Conservation (phyloP, 2,797 vertebrate species). For the Hydrocynus forskahlii region DNA sequence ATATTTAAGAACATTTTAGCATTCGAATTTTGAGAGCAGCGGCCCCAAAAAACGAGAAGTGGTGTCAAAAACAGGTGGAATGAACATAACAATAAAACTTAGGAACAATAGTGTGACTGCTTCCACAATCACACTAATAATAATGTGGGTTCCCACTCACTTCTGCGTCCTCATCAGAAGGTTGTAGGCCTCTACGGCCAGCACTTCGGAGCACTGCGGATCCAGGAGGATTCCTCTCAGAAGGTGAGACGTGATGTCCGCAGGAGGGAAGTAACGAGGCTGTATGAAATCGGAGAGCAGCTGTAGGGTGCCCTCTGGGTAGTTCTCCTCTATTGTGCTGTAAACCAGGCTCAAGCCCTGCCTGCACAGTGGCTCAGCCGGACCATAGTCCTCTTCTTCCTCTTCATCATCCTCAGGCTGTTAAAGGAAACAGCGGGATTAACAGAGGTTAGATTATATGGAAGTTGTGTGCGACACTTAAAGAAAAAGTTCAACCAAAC, state of each 20-base stretch:
- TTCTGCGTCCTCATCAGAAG: conserved; percentile 92
- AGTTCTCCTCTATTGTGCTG: conserved; percentile 88
- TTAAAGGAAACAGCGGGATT: not conserved
- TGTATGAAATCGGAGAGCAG: conserved; percentile 89
- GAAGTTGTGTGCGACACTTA: too few relatives aligned
- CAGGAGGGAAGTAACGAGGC: conserved; percentile 81
- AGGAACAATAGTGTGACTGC: too few relatives aligned
- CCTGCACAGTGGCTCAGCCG: conserved; percentile 76
- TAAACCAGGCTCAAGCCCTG: conserved; percentile 85
- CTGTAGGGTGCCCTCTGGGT: conserved; percentile 86
- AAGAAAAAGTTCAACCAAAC: too few relatives aligned
- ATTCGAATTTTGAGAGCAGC: too few relatives aligned
- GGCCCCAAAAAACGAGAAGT: too few relatives aligned
- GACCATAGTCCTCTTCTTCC: conserved; percentile 52
- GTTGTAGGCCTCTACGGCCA: conserved; percentile 84
- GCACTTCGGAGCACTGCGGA: conserved; percentile 67
- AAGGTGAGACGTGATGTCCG: conserved; percentile 82
- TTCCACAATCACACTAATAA: not conserved
- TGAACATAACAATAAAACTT: too few relatives aligned
- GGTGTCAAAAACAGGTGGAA: too few relatives aligned
- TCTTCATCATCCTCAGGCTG: conserved; percentile 59
- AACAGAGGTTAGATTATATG: not conserved
- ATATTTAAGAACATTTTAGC: too few relatives aligned
- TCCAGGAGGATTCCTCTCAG: conserved; percentile 84
- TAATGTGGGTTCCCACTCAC: conserved; percentile 70